Conservation (phyloP, 2,888 invertebrate species). For the Caenorhabditis panamensis region DNA sequence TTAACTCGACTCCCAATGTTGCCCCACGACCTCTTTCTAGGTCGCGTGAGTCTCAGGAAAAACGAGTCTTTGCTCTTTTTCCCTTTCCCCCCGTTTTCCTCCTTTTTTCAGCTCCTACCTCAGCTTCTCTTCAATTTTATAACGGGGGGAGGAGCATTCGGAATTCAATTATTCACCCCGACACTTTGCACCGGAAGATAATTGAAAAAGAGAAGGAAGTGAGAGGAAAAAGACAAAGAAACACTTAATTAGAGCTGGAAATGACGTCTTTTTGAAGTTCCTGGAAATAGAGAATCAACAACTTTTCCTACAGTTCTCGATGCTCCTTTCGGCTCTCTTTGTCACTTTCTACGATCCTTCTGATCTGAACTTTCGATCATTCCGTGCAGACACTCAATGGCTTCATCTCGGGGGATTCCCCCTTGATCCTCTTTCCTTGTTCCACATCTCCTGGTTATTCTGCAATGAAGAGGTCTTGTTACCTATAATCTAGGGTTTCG, state of each 20-base stretch:
- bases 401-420: no score
- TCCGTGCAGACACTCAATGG: no score
- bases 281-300: neutral
- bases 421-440: no score
- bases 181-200: neutral
- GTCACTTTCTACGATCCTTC: no score
- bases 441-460: no score
- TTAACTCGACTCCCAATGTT: constrained; percentile 34
- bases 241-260: neutral
- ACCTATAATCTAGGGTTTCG: constrained; percentile 15
- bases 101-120: constrained; percentile 25
- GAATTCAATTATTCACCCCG: constrained; percentile 1
- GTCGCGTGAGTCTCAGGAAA: constrained; percentile 34
- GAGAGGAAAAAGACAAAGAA: neutral
- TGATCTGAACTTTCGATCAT: no score
- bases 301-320: neutral
- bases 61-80: constrained; percentile 37
- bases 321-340: no score
- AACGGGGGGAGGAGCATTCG: constrained; percentile 1
- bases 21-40: constrained; percentile 18
- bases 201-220: neutral
- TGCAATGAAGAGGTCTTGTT: no score
- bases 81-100: neutral
- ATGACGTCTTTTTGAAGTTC: constrained; percentile 2
- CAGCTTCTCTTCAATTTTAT: constrained; percentile 23